Conservation (phyloP, 2,797 vertebrate species). For the Malacoctenus gilli region DNA sequence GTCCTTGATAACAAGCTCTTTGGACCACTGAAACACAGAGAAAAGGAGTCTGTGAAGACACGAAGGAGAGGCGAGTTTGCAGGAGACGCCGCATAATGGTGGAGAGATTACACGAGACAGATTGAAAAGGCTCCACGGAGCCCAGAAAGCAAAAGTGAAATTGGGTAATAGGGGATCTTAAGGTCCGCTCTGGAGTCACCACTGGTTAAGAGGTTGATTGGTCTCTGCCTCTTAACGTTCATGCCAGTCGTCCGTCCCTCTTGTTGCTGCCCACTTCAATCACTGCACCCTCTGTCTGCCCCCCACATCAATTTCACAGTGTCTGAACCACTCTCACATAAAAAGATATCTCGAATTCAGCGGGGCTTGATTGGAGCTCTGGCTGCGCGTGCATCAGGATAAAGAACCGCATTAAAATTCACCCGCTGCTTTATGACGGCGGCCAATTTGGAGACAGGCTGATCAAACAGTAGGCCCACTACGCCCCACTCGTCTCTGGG, state of each 20-base stretch:
- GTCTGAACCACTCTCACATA: background rate
- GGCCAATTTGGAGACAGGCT: constrained; percentile 54
- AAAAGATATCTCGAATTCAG: constrained; percentile 5
- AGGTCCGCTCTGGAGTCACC: constrained; percentile 15
- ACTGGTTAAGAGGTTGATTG: constrained; percentile 21
- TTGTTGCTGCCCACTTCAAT: background rate
- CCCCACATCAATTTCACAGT: background rate
- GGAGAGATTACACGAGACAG: constrained; percentile 9
- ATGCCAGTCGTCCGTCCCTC: background rate
- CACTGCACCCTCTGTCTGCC: background rate
- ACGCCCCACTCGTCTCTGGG: constrained; percentile 15
- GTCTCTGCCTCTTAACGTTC: constrained; percentile 34
- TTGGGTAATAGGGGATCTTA: constrained; percentile 13
- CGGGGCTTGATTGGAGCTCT: constrained; percentile 29
- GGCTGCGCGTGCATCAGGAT: constrained; percentile 14
- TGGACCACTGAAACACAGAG: constrained; percentile 7
- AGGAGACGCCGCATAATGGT: constrained; percentile 1
- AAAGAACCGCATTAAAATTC: constrained; percentile 50
- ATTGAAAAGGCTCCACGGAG: constrained; percentile 8
- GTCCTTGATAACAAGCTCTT: background rate
- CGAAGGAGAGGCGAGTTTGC: background rate
- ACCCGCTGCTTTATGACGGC: constrained; percentile 39
- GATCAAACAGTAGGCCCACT: constrained; percentile 56
- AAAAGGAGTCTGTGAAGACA: constrained; percentile 13
- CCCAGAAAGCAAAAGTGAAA: background rate